A percentile compares a stretch with the other conserved stretches of the same genome.
Conservation (phyloP, 2,888 invertebrate genomes). For the Hirtodrosophila cameraria region DNA sequence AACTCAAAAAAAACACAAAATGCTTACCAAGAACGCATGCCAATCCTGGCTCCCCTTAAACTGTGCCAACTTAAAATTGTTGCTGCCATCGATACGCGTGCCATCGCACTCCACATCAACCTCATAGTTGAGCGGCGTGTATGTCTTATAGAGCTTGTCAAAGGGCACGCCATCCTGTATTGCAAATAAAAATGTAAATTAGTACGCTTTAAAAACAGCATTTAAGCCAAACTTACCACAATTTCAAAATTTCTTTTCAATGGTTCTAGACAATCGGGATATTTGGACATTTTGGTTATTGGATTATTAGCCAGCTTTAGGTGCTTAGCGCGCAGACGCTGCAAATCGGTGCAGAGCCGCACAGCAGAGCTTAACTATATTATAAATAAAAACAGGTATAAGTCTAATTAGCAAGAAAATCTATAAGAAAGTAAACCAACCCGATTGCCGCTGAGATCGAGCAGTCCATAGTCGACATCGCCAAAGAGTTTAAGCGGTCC, state of each 20-base stretch:
- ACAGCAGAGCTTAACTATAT: conserved; percentile 59
- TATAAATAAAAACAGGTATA: neutral
- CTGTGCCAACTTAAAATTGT: conserved; percentile 52
- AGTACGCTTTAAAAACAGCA: no score
- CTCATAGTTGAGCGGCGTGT: conserved; percentile 70
- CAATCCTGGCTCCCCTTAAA: conserved; percentile 75
- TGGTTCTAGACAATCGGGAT: conserved; percentile 74
- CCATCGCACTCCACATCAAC: conserved; percentile 67
- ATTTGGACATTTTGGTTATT: conserved; percentile 63
- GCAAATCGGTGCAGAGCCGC: conserved; percentile 72
- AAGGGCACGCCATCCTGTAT: conserved; percentile 75
- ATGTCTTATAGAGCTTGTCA: conserved; percentile 73
- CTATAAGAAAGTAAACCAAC: conserved; percentile 33
- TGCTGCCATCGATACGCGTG: conserved; percentile 62
- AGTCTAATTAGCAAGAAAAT: neutral
- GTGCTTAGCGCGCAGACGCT: conserved; percentile 69
- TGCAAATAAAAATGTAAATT: neutral
- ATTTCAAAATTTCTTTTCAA: conserved; percentile 73
- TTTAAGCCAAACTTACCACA: conserved; percentile 52
- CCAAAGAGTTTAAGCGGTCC: conserved; percentile 70
- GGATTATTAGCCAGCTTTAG: conserved; percentile 76
- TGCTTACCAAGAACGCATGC: conserved; percentile 80
- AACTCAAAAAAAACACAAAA: neutral
- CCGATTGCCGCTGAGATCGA: conserved; percentile 75
- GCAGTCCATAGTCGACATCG: conserved; percentile 67